Percentiles rank a stretch among this genome's conserved stretches.
These are phyloP conservation scores for Myathropa florea DNA, from an alignment of 2,888 invertebrate species.

Conservation along the genomic window DNA sequence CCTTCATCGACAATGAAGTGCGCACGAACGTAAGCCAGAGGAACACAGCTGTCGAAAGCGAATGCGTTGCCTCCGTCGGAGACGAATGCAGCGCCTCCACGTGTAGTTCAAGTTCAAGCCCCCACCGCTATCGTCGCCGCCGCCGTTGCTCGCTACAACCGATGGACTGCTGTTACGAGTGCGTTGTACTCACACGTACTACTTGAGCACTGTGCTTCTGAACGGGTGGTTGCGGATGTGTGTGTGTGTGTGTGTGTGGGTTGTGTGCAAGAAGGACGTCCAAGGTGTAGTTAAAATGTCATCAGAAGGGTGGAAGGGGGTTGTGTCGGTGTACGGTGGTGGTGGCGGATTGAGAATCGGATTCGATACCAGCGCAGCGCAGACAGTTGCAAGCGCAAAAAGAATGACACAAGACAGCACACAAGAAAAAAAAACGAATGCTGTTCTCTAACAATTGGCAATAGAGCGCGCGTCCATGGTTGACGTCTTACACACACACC, in stretches of 20 bases:
- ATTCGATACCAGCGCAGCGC: slow-evolving; percentile 48
- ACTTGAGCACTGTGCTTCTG: background rate
- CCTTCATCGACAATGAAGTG: slow-evolving; percentile 39
- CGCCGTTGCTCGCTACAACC: slow-evolving; percentile 33
- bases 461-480: slow-evolving; percentile 57
- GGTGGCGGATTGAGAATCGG: slow-evolving; percentile 37
- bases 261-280: slow-evolving; percentile 31
- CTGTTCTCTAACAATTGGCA: slow-evolving; percentile 37
- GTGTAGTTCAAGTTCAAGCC: slow-evolving; percentile 81
- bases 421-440: slow-evolving; percentile 10
- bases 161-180: slow-evolving; percentile 50
- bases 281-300: slow-evolving; percentile 36
- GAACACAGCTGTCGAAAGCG: slow-evolving; percentile 73
- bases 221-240: background rate
- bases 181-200: slow-evolving; percentile 62
- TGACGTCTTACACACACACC: slow-evolving; percentile 20
- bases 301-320: slow-evolving; percentile 26
- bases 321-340: background rate
- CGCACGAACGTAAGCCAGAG: slow-evolving; percentile 32
- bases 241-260: too few species aligned
- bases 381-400: slow-evolving; percentile 49
- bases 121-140: slow-evolving; percentile 50
- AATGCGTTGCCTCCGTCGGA: slow-evolving; percentile 76
- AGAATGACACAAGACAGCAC: slow-evolving; percentile 13
- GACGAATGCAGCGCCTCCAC: slow-evolving; percentile 79